Evolutionary conservation across 2,888 invertebrate species (phyloP), one percentile per base, ranked within the genome.

Genomic region (Acrobasis repandana): DNA sequence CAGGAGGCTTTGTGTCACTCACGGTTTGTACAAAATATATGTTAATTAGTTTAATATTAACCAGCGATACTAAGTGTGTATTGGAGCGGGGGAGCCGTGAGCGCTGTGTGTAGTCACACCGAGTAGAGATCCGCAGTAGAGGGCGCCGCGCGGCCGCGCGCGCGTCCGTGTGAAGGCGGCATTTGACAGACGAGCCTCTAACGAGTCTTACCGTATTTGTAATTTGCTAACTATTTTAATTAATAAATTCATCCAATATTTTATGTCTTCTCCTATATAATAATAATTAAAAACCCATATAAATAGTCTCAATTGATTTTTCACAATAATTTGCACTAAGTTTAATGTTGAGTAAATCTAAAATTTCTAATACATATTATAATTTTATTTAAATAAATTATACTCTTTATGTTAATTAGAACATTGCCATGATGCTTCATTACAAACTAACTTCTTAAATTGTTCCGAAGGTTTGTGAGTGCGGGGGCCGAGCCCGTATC

Each of bases 141-240:
- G 69, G 69, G 33, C 66, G 71, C 62, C 58, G 67, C 56, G 72
- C 67, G 71, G 64, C 62, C 71, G 63, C 66, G 59, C 69, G 70
- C 73, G 56, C 65, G 65, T 70, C 38, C 77, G 69, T n/a, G 68
- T 66, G 74, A 64, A 66, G 65, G 48, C 62, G 79, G 79, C 88
- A 83, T 82, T 87, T 86, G 90, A 92, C 91, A 90, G 90, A 86
- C 85, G 79, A 88, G 86, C 88, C 90, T 88, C 87, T 87, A 89
- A 87, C 83, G 88, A 88, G 83, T 90, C 91, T 91, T 92, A 91
- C 82, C 90, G 88, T 92, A 91, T 89, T 89, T 90, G 91, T 91
- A 92, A 90, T 92, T 91, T 83, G 90, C 92, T 92, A 91, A 91
- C 91, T 92, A 92, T 91, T 90, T 92, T 92, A 91, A 90, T 90